Conservation (phyloP, 2,797 vertebrate species). For the Enteromius afrohamiltoni region DNA sequence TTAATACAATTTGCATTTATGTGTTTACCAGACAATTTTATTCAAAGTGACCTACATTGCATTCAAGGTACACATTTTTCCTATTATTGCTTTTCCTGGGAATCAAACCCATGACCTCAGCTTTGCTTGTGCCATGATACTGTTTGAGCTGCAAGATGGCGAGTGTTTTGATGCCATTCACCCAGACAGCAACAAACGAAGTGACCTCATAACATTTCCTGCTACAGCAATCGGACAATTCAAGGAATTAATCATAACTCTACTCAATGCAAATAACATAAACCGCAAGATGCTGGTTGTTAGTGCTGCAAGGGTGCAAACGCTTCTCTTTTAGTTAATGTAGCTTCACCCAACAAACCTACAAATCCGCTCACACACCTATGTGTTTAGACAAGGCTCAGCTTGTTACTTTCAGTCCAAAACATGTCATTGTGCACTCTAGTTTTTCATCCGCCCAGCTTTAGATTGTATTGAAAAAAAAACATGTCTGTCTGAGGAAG, state of each 20-base stretch:
- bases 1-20: not conserved
- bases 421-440: slow-evolving; percentile 41
- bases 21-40: not conserved
- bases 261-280: not conserved
- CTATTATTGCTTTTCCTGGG: not conserved
- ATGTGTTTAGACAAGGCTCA: slow-evolving; percentile 44
- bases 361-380: not conserved
- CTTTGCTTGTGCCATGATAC: not conserved
- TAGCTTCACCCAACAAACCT: not conserved
- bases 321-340: not conserved
- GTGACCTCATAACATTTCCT: not conserved
- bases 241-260: not conserved
- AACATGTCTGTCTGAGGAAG: not conserved
- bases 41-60: not conserved
- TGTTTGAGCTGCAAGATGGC: not conserved
- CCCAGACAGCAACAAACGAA: not conserved
- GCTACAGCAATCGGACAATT: not conserved
- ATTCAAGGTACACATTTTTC: not conserved
- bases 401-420: slow-evolving; percentile 47
- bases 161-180: no score
- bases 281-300: not conserved
- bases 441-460: slow-evolving; percentile 6
- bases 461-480: no score
- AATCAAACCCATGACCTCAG: not conserved
- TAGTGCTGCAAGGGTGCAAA: not conserved